phyloP scores from a whole-genome alignment of 2,888 invertebrate genomes.

The Chesias legatella region DNA sequence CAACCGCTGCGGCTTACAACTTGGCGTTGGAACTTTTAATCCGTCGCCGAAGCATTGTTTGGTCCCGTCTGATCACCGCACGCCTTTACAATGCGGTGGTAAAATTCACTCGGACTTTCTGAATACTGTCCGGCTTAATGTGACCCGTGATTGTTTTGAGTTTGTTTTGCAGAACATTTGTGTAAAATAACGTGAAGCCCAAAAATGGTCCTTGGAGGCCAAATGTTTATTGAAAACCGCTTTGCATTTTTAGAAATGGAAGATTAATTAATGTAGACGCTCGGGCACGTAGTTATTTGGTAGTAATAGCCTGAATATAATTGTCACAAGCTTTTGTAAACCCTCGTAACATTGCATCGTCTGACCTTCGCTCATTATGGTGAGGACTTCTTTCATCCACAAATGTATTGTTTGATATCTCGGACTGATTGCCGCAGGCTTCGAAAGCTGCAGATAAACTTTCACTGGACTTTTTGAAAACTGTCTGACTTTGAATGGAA shows the following conservation, averaged over 20 bases:
- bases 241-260: too few relatives aligned
- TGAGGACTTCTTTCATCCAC: constrained; percentile 8
- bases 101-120: constrained; percentile 15
- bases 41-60: constrained; percentile 64
- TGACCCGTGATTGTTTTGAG: constrained; percentile 4
- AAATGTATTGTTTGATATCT: constrained; percentile 16
- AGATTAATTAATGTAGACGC: too few relatives aligned
- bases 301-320: background rate
- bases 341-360: background rate
- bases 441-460: constrained; percentile 20
- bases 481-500: constrained; percentile 15
- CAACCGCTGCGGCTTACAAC: constrained; percentile 28
- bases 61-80: constrained; percentile 56
- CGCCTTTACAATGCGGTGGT: constrained; percentile 25
- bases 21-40: constrained; percentile 59
- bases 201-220: constrained; percentile 1
- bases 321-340: constrained; percentile 1
- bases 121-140: constrained; percentile 14
- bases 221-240: too few relatives aligned
- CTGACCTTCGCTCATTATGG: constrained; percentile 4
- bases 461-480: constrained; percentile 19
- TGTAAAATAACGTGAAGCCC: background rate
- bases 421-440: constrained; percentile 52
- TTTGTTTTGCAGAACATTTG: background rate
- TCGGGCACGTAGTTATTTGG: too few relatives aligned